Base-by-base conservation (phyloP, 2,797 vertebrate genomes). In the Argyrosomus regius region DNA sequence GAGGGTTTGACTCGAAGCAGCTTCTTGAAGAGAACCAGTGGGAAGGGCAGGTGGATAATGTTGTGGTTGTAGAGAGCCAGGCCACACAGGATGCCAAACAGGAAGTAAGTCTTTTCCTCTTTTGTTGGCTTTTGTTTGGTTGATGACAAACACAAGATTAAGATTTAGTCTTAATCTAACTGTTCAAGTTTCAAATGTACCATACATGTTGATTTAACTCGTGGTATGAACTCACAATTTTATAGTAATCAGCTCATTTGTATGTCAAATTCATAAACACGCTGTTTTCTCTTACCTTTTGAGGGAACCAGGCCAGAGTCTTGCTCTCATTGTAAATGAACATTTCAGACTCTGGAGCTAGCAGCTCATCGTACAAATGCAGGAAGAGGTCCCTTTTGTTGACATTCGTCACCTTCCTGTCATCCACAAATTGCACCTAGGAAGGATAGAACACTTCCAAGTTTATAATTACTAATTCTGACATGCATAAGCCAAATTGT, bases 11-110 rank as follows among this genome's bases (percentile, higher is more conserved):
- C 92, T 85, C 94, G 89, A 57, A 97, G 89, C 65, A 99, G 94
- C 91, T 98, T 99, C 94, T 98, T 99, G 91, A 97, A 99, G 84
- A 99, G 95, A 78, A 94, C 97, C 93, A 96, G 91, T 48, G 98
- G 97, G 90, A 99, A 97, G 31, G 95, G 96, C 89, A 99, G 94
- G 91, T 97, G 90, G 91, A 99, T 92, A 66, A 98, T 96, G 91
- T 95, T 97, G 91, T 96, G 94, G 93, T 98, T 98, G 94, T 97
- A 97, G 89, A 99, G 96, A 79, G 97, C 97, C 93, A 99, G 92
- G 49, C 98, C 98, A 91, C 98, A 99, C 82, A 99, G 94, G 82
- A 98, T 87, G 72, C 98, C 98, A 90, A 99, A 97, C 90, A 98
- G 94, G 93, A 97, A 97, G 95, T 99, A 99, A 45, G 89, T 93